Conservation (phyloP, 2,113 vertebrate genomes). For the Pipra filicauda region DNA sequence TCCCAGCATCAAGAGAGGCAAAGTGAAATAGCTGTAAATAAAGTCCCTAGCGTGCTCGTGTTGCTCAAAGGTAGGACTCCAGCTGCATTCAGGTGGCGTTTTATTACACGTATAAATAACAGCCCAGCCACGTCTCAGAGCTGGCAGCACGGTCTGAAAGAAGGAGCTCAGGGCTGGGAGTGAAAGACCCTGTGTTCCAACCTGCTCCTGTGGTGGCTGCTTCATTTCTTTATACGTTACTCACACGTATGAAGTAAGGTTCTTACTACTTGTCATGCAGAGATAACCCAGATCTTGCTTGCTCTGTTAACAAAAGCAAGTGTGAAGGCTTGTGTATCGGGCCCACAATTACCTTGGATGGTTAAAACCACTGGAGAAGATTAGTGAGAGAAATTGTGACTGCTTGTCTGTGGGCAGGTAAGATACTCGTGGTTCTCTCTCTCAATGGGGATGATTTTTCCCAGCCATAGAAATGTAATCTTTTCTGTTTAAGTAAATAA, state of each 20-base stretch:
- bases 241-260: neutral
- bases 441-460: neutral
- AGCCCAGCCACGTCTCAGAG: neutral
- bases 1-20: neutral
- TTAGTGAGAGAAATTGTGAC: neutral
- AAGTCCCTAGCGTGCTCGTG: neutral
- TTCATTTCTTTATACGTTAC: accelerated
- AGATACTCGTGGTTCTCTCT: neutral
- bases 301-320: neutral
- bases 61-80: constrained; percentile 1
- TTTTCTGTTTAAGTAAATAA: neutral
- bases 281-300: neutral
- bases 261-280: neutral
- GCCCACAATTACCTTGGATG: neutral
- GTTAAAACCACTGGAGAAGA: neutral
- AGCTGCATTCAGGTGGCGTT: constrained; percentile 36
- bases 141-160: neutral
- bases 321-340: neutral
- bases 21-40: constrained; percentile 30
- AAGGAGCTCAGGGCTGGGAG: neutral
- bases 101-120: constrained; percentile 1
- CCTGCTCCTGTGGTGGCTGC: neutral
- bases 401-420: neutral
- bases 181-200: constrained; percentile 46
- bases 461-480: neutral